Evolutionary conservation across 2,113 vertebrate genomes (phyloP).

Genomic region (Thunnus maccoyii): DNA sequence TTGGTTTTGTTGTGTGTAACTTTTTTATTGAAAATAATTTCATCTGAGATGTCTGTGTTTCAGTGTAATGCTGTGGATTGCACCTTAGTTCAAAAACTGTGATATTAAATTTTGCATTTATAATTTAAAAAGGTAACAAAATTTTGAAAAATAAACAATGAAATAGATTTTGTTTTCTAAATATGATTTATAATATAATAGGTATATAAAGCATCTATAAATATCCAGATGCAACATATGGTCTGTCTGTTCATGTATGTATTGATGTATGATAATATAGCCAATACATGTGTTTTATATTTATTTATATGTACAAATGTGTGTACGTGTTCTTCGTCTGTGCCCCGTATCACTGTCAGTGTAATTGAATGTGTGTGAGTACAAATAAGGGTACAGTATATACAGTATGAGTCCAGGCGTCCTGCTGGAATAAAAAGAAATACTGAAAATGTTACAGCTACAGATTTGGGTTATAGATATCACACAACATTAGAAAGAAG

Average conservation of each 20-base stretch:
- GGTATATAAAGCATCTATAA: neutral
- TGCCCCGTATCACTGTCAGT: neutral
- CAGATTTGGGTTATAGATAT: constrained; percentile 85
- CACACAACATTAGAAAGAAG: constrained; percentile 79
- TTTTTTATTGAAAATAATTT: too few relatives aligned
- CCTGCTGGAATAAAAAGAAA: constrained; percentile 67
- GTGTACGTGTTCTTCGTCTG: neutral
- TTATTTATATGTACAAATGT: neutral
- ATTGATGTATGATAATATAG: neutral
- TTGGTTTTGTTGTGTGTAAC: too few relatives aligned
- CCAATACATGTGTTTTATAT: neutral
- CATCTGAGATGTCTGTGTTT: neutral
- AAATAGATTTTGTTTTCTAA: neutral
- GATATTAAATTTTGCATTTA: neutral
- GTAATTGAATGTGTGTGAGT: constrained; percentile 24
- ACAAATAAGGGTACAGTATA: neutral
- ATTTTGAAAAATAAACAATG: neutral
- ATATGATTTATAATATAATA: neutral
- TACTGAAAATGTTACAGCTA: constrained; percentile 86
- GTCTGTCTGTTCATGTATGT: neutral
- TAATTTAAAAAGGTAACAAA: too few relatives aligned
- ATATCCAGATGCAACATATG: too few relatives aligned
- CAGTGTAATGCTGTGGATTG: neutral
- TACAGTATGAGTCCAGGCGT: neutral
- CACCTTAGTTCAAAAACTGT: neutral